phyloP scores from a whole-genome alignment of 2,888 invertebrate species.

The Chalcosyrphus nemorum region DNA sequence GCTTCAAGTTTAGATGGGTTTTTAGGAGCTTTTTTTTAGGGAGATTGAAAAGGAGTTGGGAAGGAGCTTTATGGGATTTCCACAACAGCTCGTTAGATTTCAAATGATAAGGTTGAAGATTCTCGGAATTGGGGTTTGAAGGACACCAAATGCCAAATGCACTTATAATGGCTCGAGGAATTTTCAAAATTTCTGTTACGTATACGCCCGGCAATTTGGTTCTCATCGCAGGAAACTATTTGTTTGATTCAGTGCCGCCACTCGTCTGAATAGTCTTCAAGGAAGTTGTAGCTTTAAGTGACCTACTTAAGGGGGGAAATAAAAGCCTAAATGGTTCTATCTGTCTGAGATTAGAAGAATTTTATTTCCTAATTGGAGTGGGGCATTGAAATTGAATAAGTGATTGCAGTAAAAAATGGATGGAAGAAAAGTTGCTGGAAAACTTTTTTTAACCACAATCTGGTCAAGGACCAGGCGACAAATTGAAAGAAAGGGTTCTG shows the following conservation, averaged over 20 bases:
- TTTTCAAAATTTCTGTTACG: too few species aligned
- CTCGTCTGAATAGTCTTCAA: neutral
- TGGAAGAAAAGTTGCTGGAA: too few species aligned
- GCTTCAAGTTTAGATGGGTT: slow-evolving; percentile 21
- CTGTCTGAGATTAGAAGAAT: neutral
- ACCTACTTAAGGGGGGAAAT: neutral
- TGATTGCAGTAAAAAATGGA: too few species aligned
- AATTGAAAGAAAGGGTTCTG: too few species aligned
- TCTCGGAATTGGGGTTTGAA: neutral
- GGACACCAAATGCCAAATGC: slow-evolving; percentile 34
- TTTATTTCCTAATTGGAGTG: too few species aligned
- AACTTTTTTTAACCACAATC: too few species aligned
- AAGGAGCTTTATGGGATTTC: slow-evolving; percentile 30
- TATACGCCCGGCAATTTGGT: slow-evolving; percentile 34
- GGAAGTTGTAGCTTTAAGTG: too few species aligned
- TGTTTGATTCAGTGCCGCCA: neutral
- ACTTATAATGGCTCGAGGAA: neutral
- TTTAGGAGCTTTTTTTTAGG: slow-evolving; percentile 36
- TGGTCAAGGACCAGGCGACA: too few species aligned
- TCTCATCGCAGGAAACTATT: too few species aligned
- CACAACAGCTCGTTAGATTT: slow-evolving; percentile 23
- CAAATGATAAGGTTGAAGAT: slow-evolving; percentile 13
- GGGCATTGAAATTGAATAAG: too few species aligned
- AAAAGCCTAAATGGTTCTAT: neutral
- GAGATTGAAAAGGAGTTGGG: neutral